phyloP scores from a whole-genome alignment of 2,797 vertebrate species.

The Pitangus sulphuratus region DNA sequence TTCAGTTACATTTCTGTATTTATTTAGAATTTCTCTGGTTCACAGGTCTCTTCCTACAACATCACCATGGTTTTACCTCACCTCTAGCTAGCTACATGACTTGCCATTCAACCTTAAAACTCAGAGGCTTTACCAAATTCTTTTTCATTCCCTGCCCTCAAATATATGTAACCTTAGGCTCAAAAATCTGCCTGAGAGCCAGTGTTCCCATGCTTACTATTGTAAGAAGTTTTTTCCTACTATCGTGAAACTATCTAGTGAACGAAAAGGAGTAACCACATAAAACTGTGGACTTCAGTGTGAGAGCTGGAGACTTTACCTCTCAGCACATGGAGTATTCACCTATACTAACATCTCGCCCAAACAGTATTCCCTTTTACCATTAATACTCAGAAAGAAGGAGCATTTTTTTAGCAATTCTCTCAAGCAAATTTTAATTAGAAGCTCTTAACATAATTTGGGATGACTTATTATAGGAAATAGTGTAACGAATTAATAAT shows the following conservation, averaged over 20 bases:
- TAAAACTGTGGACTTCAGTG: not conserved
- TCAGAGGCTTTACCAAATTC: not conserved
- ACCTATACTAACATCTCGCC: not conserved
- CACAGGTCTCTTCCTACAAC: not conserved
- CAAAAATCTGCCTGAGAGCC: not conserved
- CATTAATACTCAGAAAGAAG: not conserved
- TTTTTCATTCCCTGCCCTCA: not conserved
- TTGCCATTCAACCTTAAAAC: not conserved
- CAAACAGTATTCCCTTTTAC: not conserved
- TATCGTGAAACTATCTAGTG: not conserved
- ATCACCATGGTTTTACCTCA: not conserved
- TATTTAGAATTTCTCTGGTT: not conserved
- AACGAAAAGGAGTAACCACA: not conserved
- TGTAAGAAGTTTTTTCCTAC: not conserved
- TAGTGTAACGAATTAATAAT: not conserved
- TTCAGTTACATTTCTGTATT: not conserved
- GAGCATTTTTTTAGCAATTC: not conserved
- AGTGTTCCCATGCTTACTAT: not conserved
- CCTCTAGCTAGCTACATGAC: not conserved
- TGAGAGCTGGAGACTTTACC: not conserved
- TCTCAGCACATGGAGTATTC: not conserved
- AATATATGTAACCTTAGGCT: not conserved
- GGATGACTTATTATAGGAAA: not conserved
- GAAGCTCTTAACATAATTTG: not conserved
- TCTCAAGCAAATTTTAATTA: not conserved